Evolutionary conservation across 1,140 invertebrate genomes (phyloP).

Genomic region (Radopholus similis): DNA sequence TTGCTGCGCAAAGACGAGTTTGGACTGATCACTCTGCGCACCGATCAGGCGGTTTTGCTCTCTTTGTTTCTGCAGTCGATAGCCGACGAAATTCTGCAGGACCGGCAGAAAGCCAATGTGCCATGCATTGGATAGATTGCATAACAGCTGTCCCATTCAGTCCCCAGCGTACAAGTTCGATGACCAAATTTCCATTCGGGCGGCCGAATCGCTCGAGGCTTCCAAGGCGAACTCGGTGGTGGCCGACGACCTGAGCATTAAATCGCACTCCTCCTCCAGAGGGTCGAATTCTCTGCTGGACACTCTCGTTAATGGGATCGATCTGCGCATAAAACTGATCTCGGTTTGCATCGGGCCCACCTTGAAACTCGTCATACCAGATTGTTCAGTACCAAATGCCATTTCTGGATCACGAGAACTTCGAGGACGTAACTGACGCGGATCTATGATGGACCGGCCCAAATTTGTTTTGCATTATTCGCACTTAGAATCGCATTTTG

Average conservation of each 20-base stretch:
- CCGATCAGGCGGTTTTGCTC: constrained; percentile 35
- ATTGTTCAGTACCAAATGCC: constrained; percentile 47
- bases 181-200: constrained; percentile 33
- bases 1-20: constrained; percentile 35
- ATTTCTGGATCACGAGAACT: constrained; percentile 37
- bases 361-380: background rate
- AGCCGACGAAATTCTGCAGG: constrained; percentile 40
- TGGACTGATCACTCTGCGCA: constrained; percentile 22
- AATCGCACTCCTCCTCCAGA: background rate
- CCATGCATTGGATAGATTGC: background rate
- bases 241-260: constrained; percentile 24
- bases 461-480: background rate
- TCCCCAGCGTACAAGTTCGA: constrained; percentile 42
- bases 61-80: constrained; percentile 50
- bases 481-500: too few relatives aligned
- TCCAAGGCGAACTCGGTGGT: constrained; percentile 47
- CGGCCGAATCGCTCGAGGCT: constrained; percentile 20
- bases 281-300: background rate
- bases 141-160: too few relatives aligned
- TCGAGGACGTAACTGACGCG: constrained; percentile 31
- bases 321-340: constrained; percentile 40
- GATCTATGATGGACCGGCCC: constrained; percentile 25
- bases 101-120: constrained; percentile 10
- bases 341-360: constrained; percentile 23
- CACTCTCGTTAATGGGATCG: background rate